Evolutionary conservation across 2,113 vertebrate genomes (phyloP), one percentile per base, ranked within the genome.

Genomic region (Agapornis roseicollis): DNA sequence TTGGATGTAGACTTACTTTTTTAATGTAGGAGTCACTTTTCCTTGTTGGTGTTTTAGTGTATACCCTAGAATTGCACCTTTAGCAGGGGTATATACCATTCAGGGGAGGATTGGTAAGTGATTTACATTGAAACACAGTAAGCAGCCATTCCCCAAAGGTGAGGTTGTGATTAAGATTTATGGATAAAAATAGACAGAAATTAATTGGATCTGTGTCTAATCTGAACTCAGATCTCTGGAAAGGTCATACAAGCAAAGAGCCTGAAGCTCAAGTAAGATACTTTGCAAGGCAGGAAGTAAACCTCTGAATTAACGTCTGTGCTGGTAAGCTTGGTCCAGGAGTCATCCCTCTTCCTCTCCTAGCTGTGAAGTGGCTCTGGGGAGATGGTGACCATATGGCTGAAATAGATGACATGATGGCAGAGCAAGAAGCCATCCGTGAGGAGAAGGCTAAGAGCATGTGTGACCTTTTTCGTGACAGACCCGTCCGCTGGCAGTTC

Each of bases 391-490:
- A 98, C 94, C 92, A 97, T 29, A 85, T 52, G 33, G 60, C 52
- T 1, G 98, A 98, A 88, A 85, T 98, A 39, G 96, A 98, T 90
- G 98, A 98, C 89, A 98, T 99, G 98, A 10, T 98, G 94, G 90
- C 96, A 77, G 98, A 99, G 97, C 97, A 98, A 49, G 95, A 88
- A 10, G 94, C 93, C 28, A 71, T 97, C 60, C 41, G 81, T 31
- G 96, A 93, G 18, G 78, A 98, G 76, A 95, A 60, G 64, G 94
- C 42, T 0, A 97, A 97, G 94, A 92, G 97, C 0, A 31, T 98
- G 37, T 53, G 97, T 91, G 98, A 98, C 42, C 97, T 99, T 47
- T 37, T 98, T 35, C 86, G 42, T 52, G 97, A 98, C 71, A 81
- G 52, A 65, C 78, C 94, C 0, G 44, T 97, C 52, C 96, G 95